phyloP scores from a whole-genome alignment of 2,113 vertebrate genomes.

The Saguinus imperator region DNA sequence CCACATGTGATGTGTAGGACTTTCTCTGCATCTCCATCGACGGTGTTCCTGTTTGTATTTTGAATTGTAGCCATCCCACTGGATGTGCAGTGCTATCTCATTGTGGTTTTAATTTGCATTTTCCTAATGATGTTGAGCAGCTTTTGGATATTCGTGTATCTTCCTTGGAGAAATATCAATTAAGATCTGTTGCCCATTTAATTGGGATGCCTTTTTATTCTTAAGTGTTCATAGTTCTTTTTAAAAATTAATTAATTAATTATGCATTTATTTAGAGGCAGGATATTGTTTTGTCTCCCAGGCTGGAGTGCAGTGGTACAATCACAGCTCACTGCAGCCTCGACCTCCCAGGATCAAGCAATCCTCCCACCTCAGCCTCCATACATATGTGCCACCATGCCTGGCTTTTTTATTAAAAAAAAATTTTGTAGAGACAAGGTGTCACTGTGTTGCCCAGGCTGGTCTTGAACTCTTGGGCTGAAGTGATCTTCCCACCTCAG shows the following conservation, averaged over 20 bases:
- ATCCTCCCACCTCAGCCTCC: neutral
- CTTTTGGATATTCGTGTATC: neutral
- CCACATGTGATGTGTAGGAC: neutral
- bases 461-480: neutral
- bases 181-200: neutral
- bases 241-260: neutral
- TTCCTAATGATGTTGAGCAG: neutral
- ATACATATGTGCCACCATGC: neutral
- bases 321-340: neutral
- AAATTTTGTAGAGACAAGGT: neutral
- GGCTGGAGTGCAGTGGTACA: neutral
- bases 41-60: neutral
- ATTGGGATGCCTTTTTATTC: neutral
- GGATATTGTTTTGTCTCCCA: neutral
- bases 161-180: neutral
- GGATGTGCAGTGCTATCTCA: neutral
- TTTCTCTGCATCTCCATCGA: neutral
- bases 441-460: neutral
- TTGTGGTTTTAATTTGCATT: constrained; percentile 8
- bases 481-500: neutral
- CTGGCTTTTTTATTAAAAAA: neutral
- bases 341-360: neutral
- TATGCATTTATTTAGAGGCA: neutral
- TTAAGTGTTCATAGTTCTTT: neutral
- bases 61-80: neutral